Percentiles rank a stretch among this genome's conserved stretches.
Evolutionary conservation across 2,797 vertebrate genomes (phyloP).

Genomic region (Sarcoramphus papa): DNA sequence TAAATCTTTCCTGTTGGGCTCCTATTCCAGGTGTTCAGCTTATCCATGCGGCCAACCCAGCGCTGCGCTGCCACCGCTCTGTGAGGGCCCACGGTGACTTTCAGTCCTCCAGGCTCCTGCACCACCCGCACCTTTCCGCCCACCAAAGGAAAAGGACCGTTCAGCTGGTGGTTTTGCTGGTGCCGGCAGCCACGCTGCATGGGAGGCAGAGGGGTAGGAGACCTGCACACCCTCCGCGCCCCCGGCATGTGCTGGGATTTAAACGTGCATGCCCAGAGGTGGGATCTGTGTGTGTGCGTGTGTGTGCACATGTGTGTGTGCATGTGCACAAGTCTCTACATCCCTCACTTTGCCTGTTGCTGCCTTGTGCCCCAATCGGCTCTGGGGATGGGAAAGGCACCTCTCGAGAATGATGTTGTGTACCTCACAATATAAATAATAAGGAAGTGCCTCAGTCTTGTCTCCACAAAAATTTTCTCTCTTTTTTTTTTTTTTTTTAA

Average conservation of each 20-base stretch:
- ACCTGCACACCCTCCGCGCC: neutral
- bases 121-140: neutral
- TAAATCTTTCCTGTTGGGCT: neutral
- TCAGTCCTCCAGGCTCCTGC: neutral
- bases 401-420: neutral
- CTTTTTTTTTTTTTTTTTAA: neutral
- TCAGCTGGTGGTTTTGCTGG: neutral
- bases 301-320: accelerated
- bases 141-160: neutral
- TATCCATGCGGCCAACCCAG: neutral
- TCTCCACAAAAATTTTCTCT: neutral
- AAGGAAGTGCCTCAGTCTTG: neutral
- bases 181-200: neutral
- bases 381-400: neutral
- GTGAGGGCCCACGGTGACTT: accelerated
- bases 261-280: neutral
- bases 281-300: too few relatives aligned
- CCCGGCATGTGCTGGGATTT: accelerated
- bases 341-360: neutral
- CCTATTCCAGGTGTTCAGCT: neutral
- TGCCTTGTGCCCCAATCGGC: neutral
- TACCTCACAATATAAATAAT: neutral
- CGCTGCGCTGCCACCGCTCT: accelerated
- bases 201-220: neutral
- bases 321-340: neutral